Evolutionary conservation across 2,113 vertebrate species (phyloP), one percentile per base, ranked within the genome.

Genomic region (Nipponia nippon): DNA sequence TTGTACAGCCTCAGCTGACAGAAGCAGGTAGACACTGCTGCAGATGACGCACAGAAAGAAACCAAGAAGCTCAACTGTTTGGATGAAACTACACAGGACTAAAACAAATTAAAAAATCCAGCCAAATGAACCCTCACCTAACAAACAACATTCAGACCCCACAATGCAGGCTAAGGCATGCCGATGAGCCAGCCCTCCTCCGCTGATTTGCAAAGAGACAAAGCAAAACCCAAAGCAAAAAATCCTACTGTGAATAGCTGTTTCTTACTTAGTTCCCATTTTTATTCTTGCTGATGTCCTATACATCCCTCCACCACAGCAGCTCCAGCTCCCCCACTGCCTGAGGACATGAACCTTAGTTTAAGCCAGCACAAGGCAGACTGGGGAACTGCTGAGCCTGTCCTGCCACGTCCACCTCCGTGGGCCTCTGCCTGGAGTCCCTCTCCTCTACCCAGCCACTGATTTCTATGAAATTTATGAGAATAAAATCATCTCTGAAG

Each of bases 361-460:
- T 61, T 25, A 61, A 26, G 23, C 16, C 59, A 36, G 59, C n/a
- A 12, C 21, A 26, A 62, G 52, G 52, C 52, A 72, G 13, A 32
- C 9, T 3, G 7, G 6, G 30, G 47, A 67, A 27, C 19, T 19
- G 59, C 70, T 63, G 49, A 79, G 36, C 34, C 53, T 53, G 34
- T 65, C 44, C 83, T 73, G n/a, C 30, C 1, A 0, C 7, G 52
- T 53, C 23, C n/a, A 49, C 11, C 58, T 56, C 49, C 2, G 0
- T 0, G 2, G 17, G 38, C 53, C 69, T 62, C 59, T 73, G 63
- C 49, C 63, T 55, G 16, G 42, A 62, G 49, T 15, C 13, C 56
- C 50, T 29, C 61, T 78, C 23, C 63, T 89, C 42, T 18, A 40
- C 19, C 6, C 69, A 70, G 25, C 21, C 0, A 0, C 87, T 50